Evolutionary conservation across 2,113 vertebrate species (phyloP).

Genomic region (Cricetomys ansorgei): DNA sequence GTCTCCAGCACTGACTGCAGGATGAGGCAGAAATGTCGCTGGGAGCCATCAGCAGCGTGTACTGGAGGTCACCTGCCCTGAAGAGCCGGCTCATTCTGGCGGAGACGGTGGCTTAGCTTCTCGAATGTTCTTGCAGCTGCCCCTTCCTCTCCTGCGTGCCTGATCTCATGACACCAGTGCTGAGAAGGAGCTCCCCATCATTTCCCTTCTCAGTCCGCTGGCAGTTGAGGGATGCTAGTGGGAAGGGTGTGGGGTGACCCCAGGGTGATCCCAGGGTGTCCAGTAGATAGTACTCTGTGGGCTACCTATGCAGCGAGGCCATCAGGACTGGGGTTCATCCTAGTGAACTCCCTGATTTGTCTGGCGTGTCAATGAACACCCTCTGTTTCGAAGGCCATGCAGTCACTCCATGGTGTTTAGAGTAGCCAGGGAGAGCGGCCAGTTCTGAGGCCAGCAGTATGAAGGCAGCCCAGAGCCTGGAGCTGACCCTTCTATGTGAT

Average conservation of each 20-base stretch:
- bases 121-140: neutral
- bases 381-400: neutral
- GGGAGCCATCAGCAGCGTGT: too few relatives aligned
- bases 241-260: neutral
- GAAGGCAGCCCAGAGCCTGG: neutral
- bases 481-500: neutral
- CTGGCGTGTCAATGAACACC: neutral
- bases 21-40: neutral
- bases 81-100: neutral
- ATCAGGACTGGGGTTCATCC: neutral
- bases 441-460: neutral
- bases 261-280: rapidly evolving
- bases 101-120: neutral
- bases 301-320: too few relatives aligned
- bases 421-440: neutral
- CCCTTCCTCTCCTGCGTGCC: neutral
- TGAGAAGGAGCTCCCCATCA: neutral
- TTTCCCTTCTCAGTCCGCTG: neutral
- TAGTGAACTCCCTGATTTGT: neutral
- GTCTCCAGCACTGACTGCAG: too few relatives aligned
- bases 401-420: neutral
- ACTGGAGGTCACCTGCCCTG: neutral
- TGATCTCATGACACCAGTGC: too few relatives aligned
- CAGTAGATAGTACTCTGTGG: neutral
- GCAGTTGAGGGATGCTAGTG: neutral